A percentile compares a stretch with the other conserved stretches of the same genome.
Conservation (phyloP, 2,113 vertebrate species). For the Brachyhypopomus gauderio region DNA sequence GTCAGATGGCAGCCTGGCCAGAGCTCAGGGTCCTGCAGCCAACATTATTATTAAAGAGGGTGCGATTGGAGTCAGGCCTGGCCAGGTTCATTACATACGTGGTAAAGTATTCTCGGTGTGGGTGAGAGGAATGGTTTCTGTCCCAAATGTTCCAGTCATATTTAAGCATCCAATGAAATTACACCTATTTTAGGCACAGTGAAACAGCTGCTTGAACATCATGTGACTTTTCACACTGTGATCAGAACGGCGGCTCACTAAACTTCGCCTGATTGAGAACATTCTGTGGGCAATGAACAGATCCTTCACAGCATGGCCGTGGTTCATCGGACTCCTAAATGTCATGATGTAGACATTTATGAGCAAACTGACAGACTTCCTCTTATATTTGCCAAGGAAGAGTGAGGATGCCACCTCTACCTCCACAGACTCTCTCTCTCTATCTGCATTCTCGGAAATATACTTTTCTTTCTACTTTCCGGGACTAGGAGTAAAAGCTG, state of each 20-base stretch:
- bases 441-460: not conserved
- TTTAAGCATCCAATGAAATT: conserved; percentile 41
- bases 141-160: conserved; percentile 21
- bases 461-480: conserved; percentile 6
- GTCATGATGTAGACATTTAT: not conserved
- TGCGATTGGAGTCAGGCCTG: not conserved
- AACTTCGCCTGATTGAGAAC: not conserved
- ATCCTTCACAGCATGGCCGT: not conserved
- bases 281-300: not conserved
- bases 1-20: conserved; percentile 28
- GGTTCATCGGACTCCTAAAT: not conserved
- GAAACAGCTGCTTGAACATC: conserved; percentile 15
- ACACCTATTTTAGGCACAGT: conserved; percentile 29
- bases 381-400: too few species aligned
- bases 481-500: conserved; percentile 51
- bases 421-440: not conserved
- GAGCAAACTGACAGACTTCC: too few species aligned
- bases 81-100: conserved; percentile 49
- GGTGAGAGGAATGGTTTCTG: conserved; percentile 35
- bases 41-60: conserved; percentile 36
- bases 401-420: too few species aligned
- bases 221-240: not conserved
- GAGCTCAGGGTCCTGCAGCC: conserved; percentile 23
- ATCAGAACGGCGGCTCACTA: not conserved
- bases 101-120: conserved; percentile 44